Percentiles rank a stretch among this genome's conserved stretches.
phyloP scores from a whole-genome alignment of 2,888 invertebrate species.

The Agrochola circellaris region DNA sequence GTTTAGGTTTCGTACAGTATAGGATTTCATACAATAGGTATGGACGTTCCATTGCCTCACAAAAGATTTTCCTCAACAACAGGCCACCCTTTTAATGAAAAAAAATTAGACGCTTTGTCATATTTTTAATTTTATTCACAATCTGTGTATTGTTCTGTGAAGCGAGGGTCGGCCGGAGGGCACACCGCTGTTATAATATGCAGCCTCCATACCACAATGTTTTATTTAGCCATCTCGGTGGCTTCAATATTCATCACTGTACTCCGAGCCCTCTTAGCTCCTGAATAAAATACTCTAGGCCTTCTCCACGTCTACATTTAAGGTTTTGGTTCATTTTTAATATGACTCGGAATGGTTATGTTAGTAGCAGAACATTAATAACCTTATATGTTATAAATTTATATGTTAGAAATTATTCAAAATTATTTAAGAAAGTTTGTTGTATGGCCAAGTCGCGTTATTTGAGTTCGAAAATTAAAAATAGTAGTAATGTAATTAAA shows the following conservation, averaged over 20 bases:
- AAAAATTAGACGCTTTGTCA: conserved; percentile 74
- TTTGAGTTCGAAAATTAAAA: too few species aligned
- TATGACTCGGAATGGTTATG: conserved; percentile 27
- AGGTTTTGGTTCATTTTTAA: conserved; percentile 48
- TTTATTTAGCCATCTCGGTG: conserved; percentile 81
- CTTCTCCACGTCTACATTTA: conserved; percentile 56
- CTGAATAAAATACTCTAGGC: conserved; percentile 75
- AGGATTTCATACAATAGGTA: conserved; percentile 50
- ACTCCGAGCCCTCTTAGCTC: conserved; percentile 72
- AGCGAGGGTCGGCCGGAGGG: conserved; percentile 73
- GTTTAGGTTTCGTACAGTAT: conserved; percentile 49
- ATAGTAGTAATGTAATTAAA: too few species aligned
- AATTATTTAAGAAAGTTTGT: too few species aligned
- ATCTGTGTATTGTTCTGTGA: conserved; percentile 79
- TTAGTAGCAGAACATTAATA: not conserved
- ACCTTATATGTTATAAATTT: too few species aligned
- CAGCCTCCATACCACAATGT: conserved; percentile 78
- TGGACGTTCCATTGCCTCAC: conserved; percentile 61
- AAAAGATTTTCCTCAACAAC: conserved; percentile 73
- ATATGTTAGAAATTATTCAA: too few species aligned
- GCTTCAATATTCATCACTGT: conserved; percentile 82
- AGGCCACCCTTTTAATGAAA: conserved; percentile 70
- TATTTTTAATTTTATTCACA: conserved; percentile 84
- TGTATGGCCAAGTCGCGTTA: too few species aligned
- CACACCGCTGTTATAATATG: conserved; percentile 79